Conservation (phyloP, 2,113 vertebrate genomes). For the Mungos mungo region DNA sequence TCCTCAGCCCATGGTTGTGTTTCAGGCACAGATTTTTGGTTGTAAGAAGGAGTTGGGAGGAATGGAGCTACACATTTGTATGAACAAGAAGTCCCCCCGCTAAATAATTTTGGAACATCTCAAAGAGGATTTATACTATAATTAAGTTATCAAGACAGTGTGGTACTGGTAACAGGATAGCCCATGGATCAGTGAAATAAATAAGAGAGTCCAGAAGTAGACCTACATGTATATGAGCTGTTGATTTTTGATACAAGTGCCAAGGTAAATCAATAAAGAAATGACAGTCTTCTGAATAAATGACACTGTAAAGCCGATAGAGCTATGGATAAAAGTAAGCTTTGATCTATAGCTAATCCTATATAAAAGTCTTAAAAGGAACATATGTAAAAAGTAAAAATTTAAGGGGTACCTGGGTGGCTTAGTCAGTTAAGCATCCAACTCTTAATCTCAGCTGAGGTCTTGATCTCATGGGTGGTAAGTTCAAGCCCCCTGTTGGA, state of each 20-base stretch:
- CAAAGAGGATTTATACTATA: not conserved
- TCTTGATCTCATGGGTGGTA: too few species aligned
- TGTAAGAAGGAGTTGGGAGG: not conserved
- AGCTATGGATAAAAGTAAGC: not conserved
- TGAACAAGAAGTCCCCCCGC: not conserved
- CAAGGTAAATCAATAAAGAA: not conserved
- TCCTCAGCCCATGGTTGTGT: not conserved
- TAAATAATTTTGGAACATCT: not conserved
- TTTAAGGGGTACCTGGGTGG: not conserved
- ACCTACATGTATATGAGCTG: too few species aligned
- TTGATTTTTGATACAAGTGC: not conserved
- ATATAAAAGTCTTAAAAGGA: not conserved
- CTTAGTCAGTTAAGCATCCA: too few species aligned
- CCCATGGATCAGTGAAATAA: not conserved
- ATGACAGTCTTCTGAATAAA: not conserved
- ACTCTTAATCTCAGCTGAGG: too few species aligned
- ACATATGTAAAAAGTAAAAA: not conserved
- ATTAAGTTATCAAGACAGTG: not conserved
- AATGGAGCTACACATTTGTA: not conserved
- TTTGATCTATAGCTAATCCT: not conserved
- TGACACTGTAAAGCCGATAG: not conserved
- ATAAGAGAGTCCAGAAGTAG: not conserved
- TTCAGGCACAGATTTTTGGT: not conserved
- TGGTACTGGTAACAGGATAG: not conserved
- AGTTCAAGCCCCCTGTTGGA: too few species aligned